A percentile compares a stretch with the other conserved stretches of the same genome.
Conservation (phyloP, 1,140 invertebrate genomes). For the Thaumetopoea pityocampa region DNA sequence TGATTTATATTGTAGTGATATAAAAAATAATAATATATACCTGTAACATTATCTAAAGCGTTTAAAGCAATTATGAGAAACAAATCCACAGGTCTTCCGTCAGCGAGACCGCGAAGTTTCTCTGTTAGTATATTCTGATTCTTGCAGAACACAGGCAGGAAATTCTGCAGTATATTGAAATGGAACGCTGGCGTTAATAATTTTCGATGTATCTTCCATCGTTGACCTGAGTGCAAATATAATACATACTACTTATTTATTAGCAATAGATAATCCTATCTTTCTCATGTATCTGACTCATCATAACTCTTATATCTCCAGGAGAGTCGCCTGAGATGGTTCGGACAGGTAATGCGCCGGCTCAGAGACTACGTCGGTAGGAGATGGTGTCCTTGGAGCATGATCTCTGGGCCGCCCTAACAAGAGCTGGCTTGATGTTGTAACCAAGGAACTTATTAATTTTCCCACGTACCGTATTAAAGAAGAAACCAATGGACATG, state of each 20-base stretch:
- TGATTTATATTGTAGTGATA: no score
- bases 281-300: background rate
- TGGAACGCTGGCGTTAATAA: constrained; percentile 89
- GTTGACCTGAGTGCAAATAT: no score
- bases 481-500: no score
- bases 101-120: constrained; percentile 51
- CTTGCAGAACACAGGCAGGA: constrained; percentile 84
- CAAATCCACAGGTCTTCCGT: constrained; percentile 76
- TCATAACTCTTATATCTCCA: background rate
- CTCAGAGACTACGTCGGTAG: no score
- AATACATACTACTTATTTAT: constrained; percentile 18
- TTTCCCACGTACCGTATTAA: no score
- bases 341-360: no score
- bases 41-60: constrained; percentile 89
- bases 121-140: constrained; percentile 81
- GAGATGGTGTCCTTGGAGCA: no score
- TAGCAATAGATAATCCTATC: constrained; percentile 7
- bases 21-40: constrained; percentile 64
- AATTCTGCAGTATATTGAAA: constrained; percentile 86
- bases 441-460: no score
- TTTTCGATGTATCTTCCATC: constrained; percentile 85
- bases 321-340: no score
- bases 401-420: no score
- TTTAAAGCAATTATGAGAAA: constrained; percentile 81
- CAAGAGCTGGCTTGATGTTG: no score